Base-by-base conservation (phyloP, 1,140 invertebrate genomes). In the Andricus grossulariae region DNA sequence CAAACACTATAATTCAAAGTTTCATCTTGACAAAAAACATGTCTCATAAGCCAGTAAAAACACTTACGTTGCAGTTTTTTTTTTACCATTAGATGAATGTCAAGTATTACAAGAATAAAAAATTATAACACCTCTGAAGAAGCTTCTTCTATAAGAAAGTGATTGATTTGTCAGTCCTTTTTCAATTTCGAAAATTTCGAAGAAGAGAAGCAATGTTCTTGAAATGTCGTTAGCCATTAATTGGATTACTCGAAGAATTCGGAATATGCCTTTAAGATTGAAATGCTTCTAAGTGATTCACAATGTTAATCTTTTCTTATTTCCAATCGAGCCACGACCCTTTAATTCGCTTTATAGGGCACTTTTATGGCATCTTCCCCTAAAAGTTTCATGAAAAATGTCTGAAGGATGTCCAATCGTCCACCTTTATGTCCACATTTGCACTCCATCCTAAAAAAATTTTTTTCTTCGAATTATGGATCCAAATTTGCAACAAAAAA, bases 371-470 rank as follows among this genome's bases (percentile, higher is more conserved):
- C 57, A 32, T 60, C 57, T 32, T 32, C 57, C 7, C 57, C 39
- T 60, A 3, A 39, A 39, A 11, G 39, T 60, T 60, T 15, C 19
- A 25, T 21, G 10, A 11, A 60, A 11, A 60, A 60, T 32, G 57
- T 16, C 73, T 71, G 19, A 45, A 77, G 57, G n/a, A 60, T 76
- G 72, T 50, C 71, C n/a, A n/a, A n/a, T n/a, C n/a, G n/a, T n/a
- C n/a, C 16, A 50, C 49, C 50, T 54, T 72, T 25, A 19, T 19
- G 51, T 52, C 5, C 51, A 16, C 15, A n/a, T 15, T 52, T 16
- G 15, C 51, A 52, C n/a, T 15, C 1, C n/a, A 52, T 16, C 6
- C 13, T 15, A 1, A 52, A n/a, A 52, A n/a, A n/a, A n/a, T n/a
- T n/a, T 18, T 52, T 52, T 1, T 18, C 18, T 52, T 52, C 16